A percentile compares a stretch with the other conserved stretches of the same genome.
phyloP scores from a whole-genome alignment of 1,140 invertebrate species.

The Neodiprion virginianus region DNA sequence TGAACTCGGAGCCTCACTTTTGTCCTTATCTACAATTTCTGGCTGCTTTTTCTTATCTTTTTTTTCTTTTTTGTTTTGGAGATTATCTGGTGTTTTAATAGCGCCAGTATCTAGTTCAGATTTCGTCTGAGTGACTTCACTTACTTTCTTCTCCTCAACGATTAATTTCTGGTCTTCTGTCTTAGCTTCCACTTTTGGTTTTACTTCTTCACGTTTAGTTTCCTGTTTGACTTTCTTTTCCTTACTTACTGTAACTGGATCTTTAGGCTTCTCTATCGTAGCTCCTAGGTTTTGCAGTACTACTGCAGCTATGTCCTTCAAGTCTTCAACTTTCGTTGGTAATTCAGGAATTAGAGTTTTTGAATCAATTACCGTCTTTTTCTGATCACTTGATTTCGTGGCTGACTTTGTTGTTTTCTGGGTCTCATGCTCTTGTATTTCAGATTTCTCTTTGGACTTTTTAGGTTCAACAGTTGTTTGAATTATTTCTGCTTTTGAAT shows the following conservation, averaged over 20 bases:
- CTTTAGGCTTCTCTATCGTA: slow-evolving; percentile 30
- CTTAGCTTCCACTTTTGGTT: slow-evolving; percentile 21
- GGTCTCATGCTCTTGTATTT: slow-evolving; percentile 14
- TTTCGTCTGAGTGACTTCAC: slow-evolving; percentile 1
- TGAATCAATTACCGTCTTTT: slow-evolving; percentile 18
- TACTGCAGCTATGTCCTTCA: slow-evolving; percentile 19
- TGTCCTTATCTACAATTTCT: neutral
- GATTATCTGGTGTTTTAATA: neutral
- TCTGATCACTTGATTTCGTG: slow-evolving; percentile 25
- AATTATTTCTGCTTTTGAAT: slow-evolving; percentile 29
- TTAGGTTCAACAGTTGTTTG: slow-evolving; percentile 27
- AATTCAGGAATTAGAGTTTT: slow-evolving; percentile 23
- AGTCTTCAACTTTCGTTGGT: slow-evolving; percentile 22
- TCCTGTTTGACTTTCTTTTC: slow-evolving; percentile 17
- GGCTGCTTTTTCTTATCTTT: neutral
- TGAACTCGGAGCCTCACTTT: neutral
- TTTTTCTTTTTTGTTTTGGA: neutral
- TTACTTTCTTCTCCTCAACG: neutral
- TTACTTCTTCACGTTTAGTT: slow-evolving; percentile 22
- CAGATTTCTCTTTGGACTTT: neutral
- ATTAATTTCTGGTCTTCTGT: neutral
- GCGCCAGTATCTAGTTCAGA: neutral
- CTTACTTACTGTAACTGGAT: slow-evolving; percentile 22
- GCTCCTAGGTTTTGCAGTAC: slow-evolving; percentile 21
- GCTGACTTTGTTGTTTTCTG: slow-evolving; percentile 24